Evolutionary conservation across 2,888 invertebrate species (phyloP), one percentile per base, ranked within the genome.

Genomic region (Dendrolimus houi): DNA sequence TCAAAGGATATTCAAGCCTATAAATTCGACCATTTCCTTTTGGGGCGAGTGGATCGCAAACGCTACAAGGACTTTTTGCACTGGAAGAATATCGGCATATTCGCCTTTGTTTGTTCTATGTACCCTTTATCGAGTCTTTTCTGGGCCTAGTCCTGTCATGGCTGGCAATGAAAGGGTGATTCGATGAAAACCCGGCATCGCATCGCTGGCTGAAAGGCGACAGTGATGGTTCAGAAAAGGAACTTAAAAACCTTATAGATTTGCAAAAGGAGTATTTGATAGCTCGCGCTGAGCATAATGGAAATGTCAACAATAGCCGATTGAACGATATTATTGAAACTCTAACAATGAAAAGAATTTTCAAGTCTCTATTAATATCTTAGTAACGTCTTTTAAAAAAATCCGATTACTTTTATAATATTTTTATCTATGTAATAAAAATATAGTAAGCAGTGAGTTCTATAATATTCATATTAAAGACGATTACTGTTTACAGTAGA

Each of bases 31-130:
- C 1, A 65, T 68, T 55, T 68, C 67, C 42, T 71, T 66, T 56
- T 68, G 61, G 61, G 63, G 70, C 14, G 59, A 71, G n/a, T 74
- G 66, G 70, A 62, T 70, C 42, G 66, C 75, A 41, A 75, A 75
- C 57, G 62, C 68, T 13, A 69, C 67, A 47, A 70, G 70, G 14
- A 72, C 58, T 64, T 69, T 58, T 57, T 61, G 53, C 58, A 68
- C 41, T 67, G 64, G 66, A 70, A 65, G 56, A 67, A 66, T 41
- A 71, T 72, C 47, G 64, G 66, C 8, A 55, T 69, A 56, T 67
- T 69, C 10, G 60, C 58, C 52, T 62, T 70, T 29, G 53, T 69
- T 12, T 65, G 56, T n/a, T 62, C 64, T 1, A 10, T 57, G 7
- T 68, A 67, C 56, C 56, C 65, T 14, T 58, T 69, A 3, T 60